Evolutionary conservation across 2,888 invertebrate genomes (phyloP), one percentile per base, ranked within the genome.

Genomic region (Hypolimnas misippus): DNA sequence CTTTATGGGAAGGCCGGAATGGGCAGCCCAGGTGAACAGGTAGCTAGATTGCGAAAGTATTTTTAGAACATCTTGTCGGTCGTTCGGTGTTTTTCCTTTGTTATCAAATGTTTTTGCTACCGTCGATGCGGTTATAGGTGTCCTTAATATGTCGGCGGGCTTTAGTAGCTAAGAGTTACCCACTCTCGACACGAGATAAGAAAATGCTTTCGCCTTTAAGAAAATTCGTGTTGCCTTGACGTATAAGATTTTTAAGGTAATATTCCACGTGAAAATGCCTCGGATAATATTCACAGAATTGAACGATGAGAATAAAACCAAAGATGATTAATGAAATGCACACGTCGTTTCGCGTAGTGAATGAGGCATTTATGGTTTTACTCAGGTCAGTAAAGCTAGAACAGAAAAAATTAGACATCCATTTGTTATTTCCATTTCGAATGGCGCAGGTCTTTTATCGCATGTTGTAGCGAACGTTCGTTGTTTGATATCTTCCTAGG

Each of bases 1-100:
- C 91, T 92, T 91, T 92, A 92, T 91, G 90, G 89, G 86, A 82
- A 89, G 89, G 87, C 84, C 87, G 87, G 87, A 88, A 89, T 86
- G 87, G 89, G 86, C 87, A 84, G 86, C 86, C 86, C 90, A 90
- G 89, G 89, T 90, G 89, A 89, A 83, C 89, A 89, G 89, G 89
- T 89, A 88, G 84, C 84, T 86, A 89, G 88, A 89, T 89, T 89
- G 88, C 83, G 82, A 88, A 87, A 85, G 89, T 91, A 91, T 91
- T 91, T 90, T 91, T 87, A 87, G 87, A 90, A 83, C 89, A 87
- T 90, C 90, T 91, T 91, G 87, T 82, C 86, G 84, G 84, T 85
- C 84, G 85, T 83, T 76, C 81, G 83, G 86, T 89, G 87, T 88
- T 89, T 89, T 89, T 87, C 87, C 88, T 89, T 89, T 90, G 90